phyloP scores from a whole-genome alignment of 2,113 vertebrate species.

The Chaetorhynchus papuensis region DNA sequence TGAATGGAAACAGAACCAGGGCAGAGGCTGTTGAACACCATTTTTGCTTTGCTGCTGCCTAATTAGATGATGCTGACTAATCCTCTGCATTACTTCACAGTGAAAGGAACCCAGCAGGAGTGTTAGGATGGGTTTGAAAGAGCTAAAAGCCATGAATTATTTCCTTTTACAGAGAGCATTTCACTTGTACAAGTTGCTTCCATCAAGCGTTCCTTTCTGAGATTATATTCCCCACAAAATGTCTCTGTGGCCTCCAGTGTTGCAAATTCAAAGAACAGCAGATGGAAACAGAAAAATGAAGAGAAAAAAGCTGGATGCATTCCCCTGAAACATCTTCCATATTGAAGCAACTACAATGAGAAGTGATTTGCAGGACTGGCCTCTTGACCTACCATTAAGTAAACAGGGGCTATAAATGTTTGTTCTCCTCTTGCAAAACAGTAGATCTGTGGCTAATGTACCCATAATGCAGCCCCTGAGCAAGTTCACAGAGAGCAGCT shows the following conservation, averaged over 20 bases:
- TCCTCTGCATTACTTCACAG: neutral
- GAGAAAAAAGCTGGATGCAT: neutral
- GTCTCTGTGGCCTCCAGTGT: neutral
- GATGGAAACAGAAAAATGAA: neutral
- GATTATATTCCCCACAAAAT: neutral
- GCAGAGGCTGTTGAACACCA: neutral
- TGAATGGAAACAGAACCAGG: constrained; percentile 1
- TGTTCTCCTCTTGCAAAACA: neutral
- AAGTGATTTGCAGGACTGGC: neutral
- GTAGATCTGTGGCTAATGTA: neutral
- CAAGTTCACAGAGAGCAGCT: neutral
- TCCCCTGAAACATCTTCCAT: neutral
- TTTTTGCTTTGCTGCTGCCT: constrained; percentile 23
- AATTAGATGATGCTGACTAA: constrained; percentile 55
- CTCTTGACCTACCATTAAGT: neutral
- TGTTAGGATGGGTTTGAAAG: neutral
- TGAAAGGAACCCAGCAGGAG: constrained; percentile 36
- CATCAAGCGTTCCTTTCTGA: neutral
- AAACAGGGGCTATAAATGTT: neutral
- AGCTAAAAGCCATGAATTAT: constrained; percentile 35
- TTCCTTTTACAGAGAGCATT: neutral
- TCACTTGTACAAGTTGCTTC: neutral
- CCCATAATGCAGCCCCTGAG: neutral
- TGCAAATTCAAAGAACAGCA: neutral
- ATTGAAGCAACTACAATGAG: neutral